Conservation (phyloP, 2,888 invertebrate genomes). For the Andrena marginata region DNA sequence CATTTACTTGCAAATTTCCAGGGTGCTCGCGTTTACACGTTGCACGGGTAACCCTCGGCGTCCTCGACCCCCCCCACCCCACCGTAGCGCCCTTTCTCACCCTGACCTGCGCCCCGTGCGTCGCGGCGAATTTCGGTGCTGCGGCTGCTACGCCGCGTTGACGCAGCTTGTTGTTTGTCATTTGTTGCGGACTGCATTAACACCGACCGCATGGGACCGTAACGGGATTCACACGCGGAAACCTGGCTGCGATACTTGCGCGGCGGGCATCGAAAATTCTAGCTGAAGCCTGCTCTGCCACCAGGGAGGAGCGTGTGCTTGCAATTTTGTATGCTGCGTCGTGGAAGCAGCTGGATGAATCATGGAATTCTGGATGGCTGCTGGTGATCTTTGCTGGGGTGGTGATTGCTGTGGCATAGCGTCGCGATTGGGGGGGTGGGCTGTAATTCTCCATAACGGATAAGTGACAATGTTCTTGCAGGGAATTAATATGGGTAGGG, state of each 20-base stretch:
- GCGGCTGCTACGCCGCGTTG: slow-evolving; percentile 62
- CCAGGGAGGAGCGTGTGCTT: not conserved
- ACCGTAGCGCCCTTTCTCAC: not conserved
- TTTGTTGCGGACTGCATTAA: slow-evolving; percentile 78
- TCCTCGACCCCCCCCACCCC: not conserved
- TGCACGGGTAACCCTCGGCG: slow-evolving; percentile 63
- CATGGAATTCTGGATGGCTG: not conserved
- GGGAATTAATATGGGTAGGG: too few relatives aligned
- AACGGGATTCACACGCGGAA: slow-evolving; percentile 25
- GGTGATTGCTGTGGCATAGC: not conserved
- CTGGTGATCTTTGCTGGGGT: not conserved
- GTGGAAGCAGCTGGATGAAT: not conserved
- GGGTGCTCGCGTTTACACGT: slow-evolving; percentile 77
- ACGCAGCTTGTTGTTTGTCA: slow-evolving; percentile 78
- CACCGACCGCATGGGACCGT: slow-evolving; percentile 41
- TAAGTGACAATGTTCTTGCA: too few relatives aligned
- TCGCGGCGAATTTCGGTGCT: slow-evolving; percentile 29
- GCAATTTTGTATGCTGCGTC: slow-evolving; percentile 6
- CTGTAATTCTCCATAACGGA: too few relatives aligned
- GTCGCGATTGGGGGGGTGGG: too few relatives aligned
- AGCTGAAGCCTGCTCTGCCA: not conserved
- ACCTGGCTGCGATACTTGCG: slow-evolving; percentile 20
- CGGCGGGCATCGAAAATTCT: slow-evolving; percentile 28
- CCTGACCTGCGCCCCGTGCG: not conserved
- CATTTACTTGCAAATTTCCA: slow-evolving; percentile 84